These are phyloP conservation scores for Streptopelia turtur DNA, from an alignment of 2,797 vertebrate species.

Conservation along the genomic window DNA sequence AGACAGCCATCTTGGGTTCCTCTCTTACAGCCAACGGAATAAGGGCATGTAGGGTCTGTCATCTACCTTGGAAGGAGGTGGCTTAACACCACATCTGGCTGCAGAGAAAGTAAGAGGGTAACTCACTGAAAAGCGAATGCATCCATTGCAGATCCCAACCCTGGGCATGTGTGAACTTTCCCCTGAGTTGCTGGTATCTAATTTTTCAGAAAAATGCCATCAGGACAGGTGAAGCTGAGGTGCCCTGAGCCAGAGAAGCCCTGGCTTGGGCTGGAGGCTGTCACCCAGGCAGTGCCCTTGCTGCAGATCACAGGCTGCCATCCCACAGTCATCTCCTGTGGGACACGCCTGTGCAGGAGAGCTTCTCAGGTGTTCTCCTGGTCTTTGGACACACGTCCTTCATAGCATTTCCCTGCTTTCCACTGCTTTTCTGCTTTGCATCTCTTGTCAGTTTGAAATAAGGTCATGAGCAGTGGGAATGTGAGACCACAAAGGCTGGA, in stretches of 20 bases:
- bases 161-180: background rate
- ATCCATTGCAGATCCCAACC: fast-evolving
- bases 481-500: background rate
- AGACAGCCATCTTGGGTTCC: background rate
- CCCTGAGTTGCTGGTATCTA: background rate
- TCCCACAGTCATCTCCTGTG: fast-evolving
- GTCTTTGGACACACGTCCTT: background rate
- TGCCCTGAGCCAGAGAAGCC: background rate
- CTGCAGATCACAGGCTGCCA: background rate
- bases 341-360: background rate
- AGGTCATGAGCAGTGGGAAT: background rate
- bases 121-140: background rate
- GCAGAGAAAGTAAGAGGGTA: background rate
- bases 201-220: background rate
- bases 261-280: background rate
- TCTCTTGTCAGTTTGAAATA: background rate
- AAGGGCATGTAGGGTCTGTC: background rate
- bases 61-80: background rate
- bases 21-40: background rate
- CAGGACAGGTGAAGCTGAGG: background rate
- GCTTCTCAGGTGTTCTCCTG: background rate
- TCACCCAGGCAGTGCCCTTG: fast-evolving
- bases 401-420: background rate
- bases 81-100: background rate
- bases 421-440: background rate